Evolutionary conservation across 1,140 invertebrate species (phyloP).

Genomic region (Pseudomyrmex concolor): DNA sequence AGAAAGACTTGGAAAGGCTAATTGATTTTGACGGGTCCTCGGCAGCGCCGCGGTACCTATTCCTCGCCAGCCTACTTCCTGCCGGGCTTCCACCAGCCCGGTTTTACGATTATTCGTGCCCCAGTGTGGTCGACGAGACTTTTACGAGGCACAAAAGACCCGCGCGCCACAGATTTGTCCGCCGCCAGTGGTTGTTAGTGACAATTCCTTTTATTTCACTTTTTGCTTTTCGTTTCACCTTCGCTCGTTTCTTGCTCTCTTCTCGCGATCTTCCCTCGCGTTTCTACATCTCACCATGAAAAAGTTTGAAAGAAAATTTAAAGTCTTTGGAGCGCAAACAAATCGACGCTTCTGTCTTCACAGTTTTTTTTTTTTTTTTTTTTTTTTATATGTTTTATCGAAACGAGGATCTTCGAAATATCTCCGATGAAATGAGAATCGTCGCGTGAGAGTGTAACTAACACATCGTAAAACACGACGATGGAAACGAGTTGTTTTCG

Average conservation of each 20-base stretch:
- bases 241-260: conserved; percentile 5
- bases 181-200: conserved; percentile 75
- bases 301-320: conserved; percentile 26
- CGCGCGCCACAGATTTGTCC: conserved; percentile 73
- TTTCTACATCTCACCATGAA: conserved; percentile 21
- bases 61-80: conserved; percentile 73
- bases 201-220: conserved; percentile 73
- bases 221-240: conserved; percentile 67
- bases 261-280: conserved; percentile 7
- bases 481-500: conserved; percentile 48
- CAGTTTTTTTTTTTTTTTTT: background rate
- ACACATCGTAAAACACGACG: conserved; percentile 51
- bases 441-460: conserved; percentile 17
- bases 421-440: conserved; percentile 26
- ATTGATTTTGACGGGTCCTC: conserved; percentile 78
- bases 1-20: conserved; percentile 71
- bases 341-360: background rate
- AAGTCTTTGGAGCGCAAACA: conserved; percentile 11
- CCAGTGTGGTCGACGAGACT: conserved; percentile 75
- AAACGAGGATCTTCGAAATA: background rate
- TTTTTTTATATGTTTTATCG: background rate
- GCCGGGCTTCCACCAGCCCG: conserved; percentile 69
- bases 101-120: conserved; percentile 77
- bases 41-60: conserved; percentile 66
- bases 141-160: conserved; percentile 78